Conservation (phyloP, 2,888 invertebrate genomes). For the Linnaemya vulpina region DNA sequence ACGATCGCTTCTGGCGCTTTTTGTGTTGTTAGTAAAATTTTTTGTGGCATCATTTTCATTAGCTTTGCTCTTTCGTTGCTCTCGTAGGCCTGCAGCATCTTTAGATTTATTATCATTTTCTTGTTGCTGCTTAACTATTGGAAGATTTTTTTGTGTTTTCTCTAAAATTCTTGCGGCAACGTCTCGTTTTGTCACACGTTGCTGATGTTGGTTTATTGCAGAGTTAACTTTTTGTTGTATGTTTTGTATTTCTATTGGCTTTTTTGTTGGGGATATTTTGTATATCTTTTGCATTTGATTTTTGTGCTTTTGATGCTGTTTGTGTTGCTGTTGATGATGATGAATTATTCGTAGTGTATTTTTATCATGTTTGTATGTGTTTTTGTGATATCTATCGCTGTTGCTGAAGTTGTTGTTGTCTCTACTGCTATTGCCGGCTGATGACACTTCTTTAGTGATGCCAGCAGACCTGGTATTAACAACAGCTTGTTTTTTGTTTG, state of each 20-base stretch:
- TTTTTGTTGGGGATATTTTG: constrained; percentile 36
- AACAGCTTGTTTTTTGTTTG: constrained; percentile 53
- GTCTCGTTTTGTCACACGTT: constrained; percentile 71
- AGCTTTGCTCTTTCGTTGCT: constrained; percentile 39
- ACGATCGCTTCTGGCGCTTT: constrained; percentile 59
- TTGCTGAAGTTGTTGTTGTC: constrained; percentile 66
- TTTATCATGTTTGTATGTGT: constrained; percentile 79
- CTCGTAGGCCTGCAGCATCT: constrained; percentile 67
- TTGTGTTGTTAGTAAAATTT: constrained; percentile 66
- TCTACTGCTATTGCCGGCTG: constrained; percentile 61
- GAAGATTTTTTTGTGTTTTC: constrained; percentile 39
- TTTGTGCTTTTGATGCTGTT: constrained; percentile 46
- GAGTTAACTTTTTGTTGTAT: constrained; percentile 43
- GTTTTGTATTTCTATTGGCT: constrained; percentile 23
- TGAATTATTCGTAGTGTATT: constrained; percentile 79
- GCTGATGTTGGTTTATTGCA: constrained; percentile 46
- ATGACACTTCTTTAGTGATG: constrained; percentile 62
- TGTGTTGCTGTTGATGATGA: constrained; percentile 72
- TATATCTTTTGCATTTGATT: constrained; percentile 14
- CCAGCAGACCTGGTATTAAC: constrained; percentile 56
- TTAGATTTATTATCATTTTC: constrained; percentile 43
- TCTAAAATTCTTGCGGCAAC: constrained; percentile 53
- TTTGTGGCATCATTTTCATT: constrained; percentile 56
- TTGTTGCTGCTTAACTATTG: constrained; percentile 35
- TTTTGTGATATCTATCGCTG: constrained; percentile 75